A percentile compares a stretch with the other conserved stretches of the same genome.
Conservation (phyloP, 1,140 invertebrate species). For the Artemia franciscana region DNA sequence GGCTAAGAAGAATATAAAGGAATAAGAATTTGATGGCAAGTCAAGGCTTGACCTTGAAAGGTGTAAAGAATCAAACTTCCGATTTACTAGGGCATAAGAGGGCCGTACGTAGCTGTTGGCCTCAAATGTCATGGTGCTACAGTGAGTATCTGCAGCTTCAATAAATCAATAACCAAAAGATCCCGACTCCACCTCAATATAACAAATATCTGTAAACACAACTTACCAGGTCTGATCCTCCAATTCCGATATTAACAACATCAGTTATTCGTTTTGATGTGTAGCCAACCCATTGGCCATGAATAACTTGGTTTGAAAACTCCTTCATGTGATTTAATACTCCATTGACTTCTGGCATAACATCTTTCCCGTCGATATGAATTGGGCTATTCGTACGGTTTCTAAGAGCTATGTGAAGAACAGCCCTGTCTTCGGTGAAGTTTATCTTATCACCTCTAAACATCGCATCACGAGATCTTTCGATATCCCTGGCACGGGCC, state of each 20-base stretch:
- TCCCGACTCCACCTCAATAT: too few relatives aligned
- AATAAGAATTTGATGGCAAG: too few relatives aligned
- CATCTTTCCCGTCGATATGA: constrained; percentile 65
- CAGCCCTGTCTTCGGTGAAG: constrained; percentile 87
- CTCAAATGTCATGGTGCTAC: too few relatives aligned
- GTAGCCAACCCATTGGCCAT: constrained; percentile 57
- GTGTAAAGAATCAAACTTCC: too few relatives aligned
- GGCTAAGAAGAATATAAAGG: too few relatives aligned
- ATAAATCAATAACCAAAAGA: too few relatives aligned
- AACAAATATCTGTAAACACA: not conserved
- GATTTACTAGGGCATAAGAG: too few relatives aligned
- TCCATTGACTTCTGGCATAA: constrained; percentile 74
- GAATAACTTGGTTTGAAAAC: constrained; percentile 49
- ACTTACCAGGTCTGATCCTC: constrained; percentile 79
- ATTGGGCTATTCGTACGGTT: constrained; percentile 60
- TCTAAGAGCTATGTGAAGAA: constrained; percentile 79
- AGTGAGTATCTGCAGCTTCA: too few relatives aligned
- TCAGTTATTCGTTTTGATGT: constrained; percentile 88
- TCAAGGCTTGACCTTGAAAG: too few relatives aligned
- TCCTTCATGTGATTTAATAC: constrained; percentile 87
- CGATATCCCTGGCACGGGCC: constrained; percentile 59
- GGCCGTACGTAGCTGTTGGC: too few relatives aligned
- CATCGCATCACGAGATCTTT: constrained; percentile 70
- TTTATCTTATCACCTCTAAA: constrained; percentile 88
- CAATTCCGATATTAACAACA: constrained; percentile 98